These are phyloP conservation scores for Aphis craccivora DNA, from an alignment of 1,140 invertebrate genomes.

Conservation along the genomic window DNA sequence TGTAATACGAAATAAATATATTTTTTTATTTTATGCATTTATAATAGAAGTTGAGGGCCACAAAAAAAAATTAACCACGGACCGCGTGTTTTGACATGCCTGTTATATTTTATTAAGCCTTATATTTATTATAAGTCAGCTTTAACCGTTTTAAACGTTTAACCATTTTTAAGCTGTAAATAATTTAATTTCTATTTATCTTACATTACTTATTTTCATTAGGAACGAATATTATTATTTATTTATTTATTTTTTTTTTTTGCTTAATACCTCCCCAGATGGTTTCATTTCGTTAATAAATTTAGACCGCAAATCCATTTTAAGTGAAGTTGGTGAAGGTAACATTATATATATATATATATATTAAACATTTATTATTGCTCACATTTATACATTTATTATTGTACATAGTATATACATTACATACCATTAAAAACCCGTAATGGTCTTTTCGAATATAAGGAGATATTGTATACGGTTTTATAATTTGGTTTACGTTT, in stretches of 20 bases:
- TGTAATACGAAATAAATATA: no score
- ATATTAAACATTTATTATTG: background rate
- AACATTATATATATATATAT: background rate
- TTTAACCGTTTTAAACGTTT: background rate
- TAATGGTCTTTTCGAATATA: background rate
- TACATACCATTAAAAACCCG: background rate
- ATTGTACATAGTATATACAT: background rate
- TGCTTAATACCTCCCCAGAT: background rate
- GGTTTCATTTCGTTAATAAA: background rate
- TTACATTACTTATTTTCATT: background rate
- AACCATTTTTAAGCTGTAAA: background rate
- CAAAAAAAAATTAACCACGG: no score
- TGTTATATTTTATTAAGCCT: no score
- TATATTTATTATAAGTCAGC: background rate
- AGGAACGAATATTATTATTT: background rate
- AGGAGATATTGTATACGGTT: background rate
- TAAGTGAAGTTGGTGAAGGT: background rate
- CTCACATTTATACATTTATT: no score
- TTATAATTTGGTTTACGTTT: background rate
- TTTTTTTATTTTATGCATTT: no score
- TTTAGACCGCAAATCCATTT: background rate
- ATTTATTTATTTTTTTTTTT: no score
- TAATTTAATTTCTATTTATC: background rate
- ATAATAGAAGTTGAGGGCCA: no score
- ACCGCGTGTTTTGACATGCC: no score